phyloP scores from a whole-genome alignment of 2,888 invertebrate species.

The Drosophila kanekoi region DNA sequence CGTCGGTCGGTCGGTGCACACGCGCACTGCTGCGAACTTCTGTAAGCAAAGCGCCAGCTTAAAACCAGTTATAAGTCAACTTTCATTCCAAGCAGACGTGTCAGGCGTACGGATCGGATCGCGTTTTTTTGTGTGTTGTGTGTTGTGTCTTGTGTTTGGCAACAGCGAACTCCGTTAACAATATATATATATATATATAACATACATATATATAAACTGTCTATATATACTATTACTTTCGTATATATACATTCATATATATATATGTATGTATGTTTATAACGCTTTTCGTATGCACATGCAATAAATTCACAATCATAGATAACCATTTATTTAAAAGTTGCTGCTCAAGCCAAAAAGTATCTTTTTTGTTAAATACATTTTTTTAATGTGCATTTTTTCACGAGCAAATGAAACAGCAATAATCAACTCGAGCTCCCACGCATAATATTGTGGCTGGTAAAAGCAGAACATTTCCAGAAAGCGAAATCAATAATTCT shows the following conservation, averaged over 20 bases:
- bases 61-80: constrained; percentile 85
- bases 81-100: constrained; percentile 84
- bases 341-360: constrained; percentile 40
- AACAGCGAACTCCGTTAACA: constrained; percentile 47
- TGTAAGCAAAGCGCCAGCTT: constrained; percentile 58
- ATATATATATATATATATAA: constrained; percentile 25
- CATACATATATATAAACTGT: constrained; percentile 10
- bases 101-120: constrained; percentile 62
- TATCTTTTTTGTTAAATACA: constrained; percentile 17
- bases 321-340: constrained; percentile 28
- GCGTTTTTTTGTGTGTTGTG: constrained; percentile 55
- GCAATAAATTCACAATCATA: constrained; percentile 52
- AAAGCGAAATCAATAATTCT: constrained; percentile 47
- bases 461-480: constrained; percentile 32
- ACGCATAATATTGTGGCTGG: constrained; percentile 19
- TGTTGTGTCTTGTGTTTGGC: constrained; percentile 54
- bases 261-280: not conserved
- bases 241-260: constrained; percentile 2
- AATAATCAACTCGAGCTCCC: constrained; percentile 29
- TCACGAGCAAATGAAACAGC: constrained; percentile 29
- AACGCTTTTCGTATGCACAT: constrained; percentile 16
- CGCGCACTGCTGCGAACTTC: constrained; percentile 61
- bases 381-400: constrained; percentile 29
- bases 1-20: constrained; percentile 39
- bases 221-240: not conserved